Conservation (phyloP, 2,888 invertebrate genomes). For the Escarpia spicata region DNA sequence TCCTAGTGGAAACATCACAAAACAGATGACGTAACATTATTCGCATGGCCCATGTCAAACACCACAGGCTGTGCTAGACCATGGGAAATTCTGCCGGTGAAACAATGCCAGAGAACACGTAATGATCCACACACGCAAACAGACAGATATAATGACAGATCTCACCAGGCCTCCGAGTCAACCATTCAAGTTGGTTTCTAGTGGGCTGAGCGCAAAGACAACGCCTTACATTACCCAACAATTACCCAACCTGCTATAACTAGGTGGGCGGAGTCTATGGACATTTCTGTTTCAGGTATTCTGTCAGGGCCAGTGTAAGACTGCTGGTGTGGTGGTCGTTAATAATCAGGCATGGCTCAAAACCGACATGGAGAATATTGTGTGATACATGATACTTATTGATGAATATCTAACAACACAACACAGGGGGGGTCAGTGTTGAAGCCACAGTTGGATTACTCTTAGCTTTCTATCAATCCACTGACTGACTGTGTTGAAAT, state of each 20-base stretch:
- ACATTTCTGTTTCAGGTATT: not conserved
- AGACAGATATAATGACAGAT: not conserved
- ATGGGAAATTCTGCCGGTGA: not conserved
- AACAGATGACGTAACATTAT: not conserved
- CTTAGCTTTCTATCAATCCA: no score
- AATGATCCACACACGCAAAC: not conserved
- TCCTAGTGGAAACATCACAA: not conserved
- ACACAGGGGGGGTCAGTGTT: not conserved
- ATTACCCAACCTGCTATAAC: not conserved
- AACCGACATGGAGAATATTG: not conserved
- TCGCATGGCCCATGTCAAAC: not conserved
- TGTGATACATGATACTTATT: not conserved
- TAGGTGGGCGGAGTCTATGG: not conserved
- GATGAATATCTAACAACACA: not conserved
- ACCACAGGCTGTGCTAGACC: not conserved
- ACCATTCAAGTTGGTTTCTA: not conserved
- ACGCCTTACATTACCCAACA: not conserved
- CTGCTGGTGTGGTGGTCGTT: not conserved
- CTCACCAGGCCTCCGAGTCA: not conserved
- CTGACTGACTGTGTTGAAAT: no score
- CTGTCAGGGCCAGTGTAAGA: not conserved
- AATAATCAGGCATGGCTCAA: not conserved
- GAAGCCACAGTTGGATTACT: not conserved
- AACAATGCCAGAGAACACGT: not conserved
- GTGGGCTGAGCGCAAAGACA: not conserved